Percentiles rank a stretch among this genome's conserved stretches.
phyloP scores from a whole-genome alignment of 2,888 invertebrate species.

The Drosophila eohydei region DNA sequence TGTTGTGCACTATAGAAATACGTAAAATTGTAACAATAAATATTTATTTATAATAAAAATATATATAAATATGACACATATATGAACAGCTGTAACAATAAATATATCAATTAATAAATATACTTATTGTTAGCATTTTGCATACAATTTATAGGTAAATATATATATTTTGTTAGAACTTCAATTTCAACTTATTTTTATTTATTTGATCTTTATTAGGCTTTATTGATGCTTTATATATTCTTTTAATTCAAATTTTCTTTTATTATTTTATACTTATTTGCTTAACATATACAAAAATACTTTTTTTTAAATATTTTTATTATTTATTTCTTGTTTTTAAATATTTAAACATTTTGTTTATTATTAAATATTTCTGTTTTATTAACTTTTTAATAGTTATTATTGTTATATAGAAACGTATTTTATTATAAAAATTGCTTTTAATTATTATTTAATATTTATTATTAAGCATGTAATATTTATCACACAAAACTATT shows the following conservation, averaged over 20 bases:
- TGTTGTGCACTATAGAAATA: conserved; percentile 19
- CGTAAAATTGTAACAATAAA: neutral
- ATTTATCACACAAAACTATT: neutral
- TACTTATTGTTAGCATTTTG: neutral
- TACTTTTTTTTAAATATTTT: neutral
- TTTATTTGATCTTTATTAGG: no score
- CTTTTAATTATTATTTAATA: neutral
- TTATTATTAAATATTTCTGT: neutral
- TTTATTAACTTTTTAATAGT: neutral
- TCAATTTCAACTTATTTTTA: no score
- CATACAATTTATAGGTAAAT: no score
- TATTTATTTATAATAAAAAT: neutral
- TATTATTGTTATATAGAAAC: neutral
- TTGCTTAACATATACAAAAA: neutral
- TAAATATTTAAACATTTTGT: neutral
- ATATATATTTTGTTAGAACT: no score
- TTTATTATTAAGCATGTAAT: neutral
- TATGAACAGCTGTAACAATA: neutral
- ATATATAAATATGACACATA: neutral
- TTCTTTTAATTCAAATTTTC: no score
- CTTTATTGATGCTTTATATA: no score
- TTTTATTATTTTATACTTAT: neutral
- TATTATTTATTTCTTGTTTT: neutral
- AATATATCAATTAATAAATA: neutral
- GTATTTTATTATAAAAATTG: no score